Conservation (phyloP, 1,140 invertebrate genomes). For the Zaprionus inermis region DNA sequence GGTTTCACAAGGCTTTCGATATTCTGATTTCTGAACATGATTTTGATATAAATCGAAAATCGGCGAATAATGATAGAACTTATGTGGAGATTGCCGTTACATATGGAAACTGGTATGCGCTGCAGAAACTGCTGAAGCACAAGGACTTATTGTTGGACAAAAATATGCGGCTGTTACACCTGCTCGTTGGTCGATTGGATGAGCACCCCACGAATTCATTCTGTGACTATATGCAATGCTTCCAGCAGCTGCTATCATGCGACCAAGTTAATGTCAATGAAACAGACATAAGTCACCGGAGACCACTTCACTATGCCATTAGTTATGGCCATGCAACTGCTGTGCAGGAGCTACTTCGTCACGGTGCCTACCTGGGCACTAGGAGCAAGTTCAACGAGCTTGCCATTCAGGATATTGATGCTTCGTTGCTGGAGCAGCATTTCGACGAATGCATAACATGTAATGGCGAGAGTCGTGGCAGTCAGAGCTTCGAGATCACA, state of each 20-base stretch:
- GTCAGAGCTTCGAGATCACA: constrained; percentile 87
- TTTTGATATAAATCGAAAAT: constrained; percentile 64
- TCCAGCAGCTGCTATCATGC: constrained; percentile 85
- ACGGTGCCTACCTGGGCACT: constrained; percentile 89
- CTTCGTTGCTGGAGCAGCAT: constrained; percentile 87
- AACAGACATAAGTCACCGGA: constrained; percentile 89
- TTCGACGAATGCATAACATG: constrained; percentile 88
- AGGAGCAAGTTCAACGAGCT: constrained; percentile 87
- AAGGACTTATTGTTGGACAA: constrained; percentile 84
- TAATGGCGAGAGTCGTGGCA: constrained; percentile 86
- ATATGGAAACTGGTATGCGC: constrained; percentile 86
- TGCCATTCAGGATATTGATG: constrained; percentile 88
- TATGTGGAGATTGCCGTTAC: constrained; percentile 84
- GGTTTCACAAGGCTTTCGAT: constrained; percentile 85
- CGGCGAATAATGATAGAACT: constrained; percentile 20
- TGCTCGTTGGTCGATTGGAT: constrained; percentile 85
- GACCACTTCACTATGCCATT: constrained; percentile 92
- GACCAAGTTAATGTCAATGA: constrained; percentile 87
- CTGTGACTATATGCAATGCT: constrained; percentile 85
- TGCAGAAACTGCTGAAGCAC: constrained; percentile 85
- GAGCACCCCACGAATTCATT: constrained; percentile 55
- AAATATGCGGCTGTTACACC: constrained; percentile 85
- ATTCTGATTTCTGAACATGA: constrained; percentile 86
- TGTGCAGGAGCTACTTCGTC: constrained; percentile 86
- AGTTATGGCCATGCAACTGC: constrained; percentile 87